A percentile compares a stretch with the other conserved stretches of the same genome.
phyloP scores from a whole-genome alignment of 1,140 invertebrate species.

The Ephestia elutella region DNA sequence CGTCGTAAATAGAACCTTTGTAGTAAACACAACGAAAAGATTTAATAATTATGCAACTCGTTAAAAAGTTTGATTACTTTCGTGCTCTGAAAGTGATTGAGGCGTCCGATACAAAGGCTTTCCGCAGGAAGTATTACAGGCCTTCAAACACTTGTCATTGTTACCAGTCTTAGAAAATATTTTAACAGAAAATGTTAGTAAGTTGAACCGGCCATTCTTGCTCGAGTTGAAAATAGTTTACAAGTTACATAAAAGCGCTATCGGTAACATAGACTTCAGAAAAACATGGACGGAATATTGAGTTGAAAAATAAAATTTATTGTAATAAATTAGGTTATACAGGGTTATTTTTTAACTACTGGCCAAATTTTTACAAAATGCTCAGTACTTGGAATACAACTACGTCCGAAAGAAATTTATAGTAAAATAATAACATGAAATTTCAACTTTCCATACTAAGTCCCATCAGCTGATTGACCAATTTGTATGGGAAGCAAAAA shows the following conservation, averaged over 20 bases:
- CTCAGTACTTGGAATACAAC: too few relatives aligned
- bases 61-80: constrained; percentile 33
- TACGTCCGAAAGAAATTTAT: too few relatives aligned
- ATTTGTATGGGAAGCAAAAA: too few relatives aligned
- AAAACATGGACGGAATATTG: not conserved
- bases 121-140: constrained; percentile 10
- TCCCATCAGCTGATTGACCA: too few relatives aligned
- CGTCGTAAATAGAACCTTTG: not conserved
- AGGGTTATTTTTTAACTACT: too few relatives aligned
- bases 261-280: not conserved
- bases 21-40: too few relatives aligned
- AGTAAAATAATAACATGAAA: too few relatives aligned
- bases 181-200: constrained; percentile 6
- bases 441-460: too few relatives aligned
- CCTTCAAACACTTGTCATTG: constrained; percentile 10
- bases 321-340: too few relatives aligned
- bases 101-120: constrained; percentile 21
- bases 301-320: not conserved
- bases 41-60: constrained; percentile 25
- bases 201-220: constrained; percentile 6
- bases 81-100: constrained; percentile 25
- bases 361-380: too few relatives aligned
- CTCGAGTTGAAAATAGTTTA: constrained; percentile 2
- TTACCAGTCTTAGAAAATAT: constrained; percentile 6
- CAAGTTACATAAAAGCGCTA: not conserved